phyloP scores from a whole-genome alignment of 2,113 vertebrate species.

The Numida meleagris region DNA sequence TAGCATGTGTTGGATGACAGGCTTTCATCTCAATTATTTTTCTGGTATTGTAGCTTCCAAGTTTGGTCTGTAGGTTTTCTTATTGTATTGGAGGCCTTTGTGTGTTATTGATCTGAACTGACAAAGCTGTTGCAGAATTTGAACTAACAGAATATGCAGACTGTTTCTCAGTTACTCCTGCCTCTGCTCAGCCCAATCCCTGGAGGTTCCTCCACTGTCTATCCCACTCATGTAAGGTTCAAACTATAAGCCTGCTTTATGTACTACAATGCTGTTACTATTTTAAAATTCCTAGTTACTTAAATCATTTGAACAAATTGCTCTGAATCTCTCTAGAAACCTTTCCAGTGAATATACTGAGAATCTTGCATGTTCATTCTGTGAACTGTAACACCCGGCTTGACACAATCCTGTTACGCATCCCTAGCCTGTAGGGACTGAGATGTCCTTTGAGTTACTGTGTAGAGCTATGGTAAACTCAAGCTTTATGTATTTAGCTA shows the following conservation, averaged over 20 bases:
- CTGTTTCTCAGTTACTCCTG: background rate
- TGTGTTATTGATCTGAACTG: accelerated
- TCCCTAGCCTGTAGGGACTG: accelerated
- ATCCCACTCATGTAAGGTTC: accelerated
- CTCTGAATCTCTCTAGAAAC: background rate
- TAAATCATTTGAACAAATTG: background rate
- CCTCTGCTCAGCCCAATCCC: accelerated
- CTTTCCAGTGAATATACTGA: background rate
- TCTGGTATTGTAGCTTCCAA: background rate
- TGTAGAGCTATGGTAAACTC: background rate
- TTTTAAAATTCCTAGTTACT: background rate
- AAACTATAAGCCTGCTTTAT: background rate
- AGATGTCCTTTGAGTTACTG: background rate
- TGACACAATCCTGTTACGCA: accelerated
- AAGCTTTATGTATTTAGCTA: accelerated
- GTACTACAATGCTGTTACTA: background rate
- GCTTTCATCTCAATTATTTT: accelerated
- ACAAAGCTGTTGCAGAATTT: background rate
- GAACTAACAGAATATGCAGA: accelerated
- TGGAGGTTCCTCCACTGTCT: accelerated
- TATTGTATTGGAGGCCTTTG: background rate
- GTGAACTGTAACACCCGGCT: accelerated
- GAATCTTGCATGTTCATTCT: accelerated
- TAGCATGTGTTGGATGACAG: accelerated
- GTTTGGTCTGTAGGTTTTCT: background rate